Conservation (phyloP, 2,797 vertebrate species). For the Erithacus rubecula region DNA sequence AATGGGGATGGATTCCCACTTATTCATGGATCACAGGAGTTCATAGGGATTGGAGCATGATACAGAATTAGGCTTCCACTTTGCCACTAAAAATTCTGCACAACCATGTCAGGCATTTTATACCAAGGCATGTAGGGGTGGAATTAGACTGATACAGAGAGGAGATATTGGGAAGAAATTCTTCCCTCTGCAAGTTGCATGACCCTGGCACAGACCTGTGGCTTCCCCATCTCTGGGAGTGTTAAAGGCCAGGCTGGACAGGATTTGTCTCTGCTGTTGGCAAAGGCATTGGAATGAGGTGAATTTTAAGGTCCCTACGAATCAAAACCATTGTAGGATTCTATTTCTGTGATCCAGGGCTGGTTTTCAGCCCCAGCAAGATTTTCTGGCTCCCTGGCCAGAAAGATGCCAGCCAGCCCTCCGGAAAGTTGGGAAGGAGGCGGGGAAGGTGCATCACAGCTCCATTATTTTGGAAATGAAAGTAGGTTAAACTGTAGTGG, state of each 20-base stretch:
- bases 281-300: background rate
- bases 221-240: background rate
- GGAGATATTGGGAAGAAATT: background rate
- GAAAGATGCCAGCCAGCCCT: background rate
- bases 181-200: background rate
- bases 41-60: background rate
- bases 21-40: background rate
- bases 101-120: accelerated
- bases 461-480: slow-evolving; percentile 39
- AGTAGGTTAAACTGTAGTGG: background rate
- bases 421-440: background rate
- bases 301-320: background rate
- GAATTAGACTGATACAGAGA: background rate
- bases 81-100: background rate
- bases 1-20: background rate
- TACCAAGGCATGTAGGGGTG: background rate
- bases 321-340: background rate
- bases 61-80: background rate
- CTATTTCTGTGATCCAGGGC: background rate
- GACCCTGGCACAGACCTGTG: background rate
- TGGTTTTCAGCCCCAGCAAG: background rate
- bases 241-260: background rate
- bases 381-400: background rate
- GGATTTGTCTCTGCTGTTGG: background rate
- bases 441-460: background rate